Evolutionary conservation across 2,888 invertebrate species (phyloP).

Genomic region (Pyrrhia umbra): DNA sequence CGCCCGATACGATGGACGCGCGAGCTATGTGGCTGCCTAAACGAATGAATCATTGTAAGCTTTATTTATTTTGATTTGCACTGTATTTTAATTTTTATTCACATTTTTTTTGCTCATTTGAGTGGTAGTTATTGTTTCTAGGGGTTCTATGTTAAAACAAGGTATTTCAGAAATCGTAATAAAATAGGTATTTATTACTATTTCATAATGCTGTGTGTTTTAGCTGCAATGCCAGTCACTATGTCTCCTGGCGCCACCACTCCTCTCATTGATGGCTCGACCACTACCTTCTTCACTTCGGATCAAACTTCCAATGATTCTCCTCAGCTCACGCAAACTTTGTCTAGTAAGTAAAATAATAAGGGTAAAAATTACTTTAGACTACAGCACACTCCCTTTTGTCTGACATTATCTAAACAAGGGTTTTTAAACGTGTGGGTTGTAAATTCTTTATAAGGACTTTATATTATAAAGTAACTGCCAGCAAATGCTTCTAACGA

Average conservation of each 20-base stretch:
- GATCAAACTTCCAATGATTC: conserved; percentile 84
- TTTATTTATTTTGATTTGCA: conserved; percentile 76
- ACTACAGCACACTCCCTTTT: not conserved
- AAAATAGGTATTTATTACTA: not conserved
- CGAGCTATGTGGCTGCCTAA: conserved; percentile 92
- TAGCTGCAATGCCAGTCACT: conserved; percentile 86
- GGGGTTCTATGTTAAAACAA: not conserved
- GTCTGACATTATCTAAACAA: no score
- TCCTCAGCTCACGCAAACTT: conserved; percentile 80
- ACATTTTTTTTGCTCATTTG: conserved; percentile 50
- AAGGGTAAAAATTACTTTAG: not conserved
- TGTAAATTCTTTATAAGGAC: not conserved
- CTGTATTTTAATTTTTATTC: conserved; percentile 64
- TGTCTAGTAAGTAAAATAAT: conserved; percentile 76
- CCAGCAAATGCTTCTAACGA: no score
- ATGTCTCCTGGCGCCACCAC: conserved; percentile 86
- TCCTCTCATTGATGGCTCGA: conserved; percentile 83
- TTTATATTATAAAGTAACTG: no score
- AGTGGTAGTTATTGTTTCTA: conserved; percentile 34
- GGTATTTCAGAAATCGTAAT: no score
- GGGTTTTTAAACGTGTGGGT: not conserved
- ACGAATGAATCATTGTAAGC: conserved; percentile 92
- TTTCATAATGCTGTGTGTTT: conserved; percentile 53
- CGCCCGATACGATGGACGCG: conserved; percentile 90
- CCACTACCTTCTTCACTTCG: conserved; percentile 82